These are phyloP conservation scores for Cheilosia vulpina DNA, from an alignment of 2,888 invertebrate species.

Conservation along the genomic window DNA sequence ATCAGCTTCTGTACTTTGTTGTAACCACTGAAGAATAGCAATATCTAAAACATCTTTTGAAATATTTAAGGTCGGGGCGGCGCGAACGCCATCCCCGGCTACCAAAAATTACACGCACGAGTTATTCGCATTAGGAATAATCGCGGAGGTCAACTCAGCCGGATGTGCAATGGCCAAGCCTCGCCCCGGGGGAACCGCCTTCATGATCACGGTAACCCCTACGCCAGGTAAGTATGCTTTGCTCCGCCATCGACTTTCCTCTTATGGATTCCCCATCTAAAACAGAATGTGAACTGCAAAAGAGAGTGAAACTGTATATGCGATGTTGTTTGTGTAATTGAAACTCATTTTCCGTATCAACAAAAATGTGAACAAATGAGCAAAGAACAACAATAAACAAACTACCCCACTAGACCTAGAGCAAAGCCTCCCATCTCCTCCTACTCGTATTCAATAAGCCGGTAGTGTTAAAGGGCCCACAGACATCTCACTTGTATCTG, in stretches of 20 bases:
- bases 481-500: no score
- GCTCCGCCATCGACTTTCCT: neutral
- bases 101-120: constrained; percentile 89
- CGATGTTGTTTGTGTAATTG: neutral
- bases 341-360: no score
- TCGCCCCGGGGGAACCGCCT: constrained; percentile 82
- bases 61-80: constrained; percentile 84
- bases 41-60: no score
- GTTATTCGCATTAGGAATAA: constrained; percentile 90
- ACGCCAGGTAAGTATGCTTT: constrained; percentile 82
- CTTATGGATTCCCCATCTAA: neutral
- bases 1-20: no score
- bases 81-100: constrained; percentile 88
- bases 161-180: constrained; percentile 86
- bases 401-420: no score
- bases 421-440: no score
- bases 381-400: no score
- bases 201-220: constrained; percentile 82
- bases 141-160: constrained; percentile 90
- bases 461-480: no score
- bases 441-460: no score
- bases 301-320: neutral
- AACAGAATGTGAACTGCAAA: neutral
- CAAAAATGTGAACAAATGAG: no score
- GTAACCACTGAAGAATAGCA: no score